These are phyloP conservation scores for Hydroisotoma schaefferi DNA, from an alignment of 2,888 invertebrate species.

Conservation along the genomic window DNA sequence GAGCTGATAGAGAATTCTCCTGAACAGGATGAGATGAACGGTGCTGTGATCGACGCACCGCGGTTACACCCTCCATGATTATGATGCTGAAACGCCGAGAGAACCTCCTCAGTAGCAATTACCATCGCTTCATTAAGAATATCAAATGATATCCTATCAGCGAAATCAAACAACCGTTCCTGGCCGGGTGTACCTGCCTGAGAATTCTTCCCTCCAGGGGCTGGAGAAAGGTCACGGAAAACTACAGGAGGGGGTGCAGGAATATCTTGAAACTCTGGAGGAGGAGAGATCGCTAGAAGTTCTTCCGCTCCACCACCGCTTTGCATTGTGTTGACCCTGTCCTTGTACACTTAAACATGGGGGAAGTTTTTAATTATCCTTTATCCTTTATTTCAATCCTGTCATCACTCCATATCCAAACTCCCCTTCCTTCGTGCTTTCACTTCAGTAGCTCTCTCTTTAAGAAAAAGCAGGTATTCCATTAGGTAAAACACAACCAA, in stretches of 20 bases:
- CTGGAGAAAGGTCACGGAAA: slow-evolving; percentile 33
- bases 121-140: slow-evolving; percentile 46
- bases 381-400: too few species aligned
- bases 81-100: slow-evolving; percentile 5
- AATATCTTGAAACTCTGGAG: slow-evolving; percentile 75
- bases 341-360: too few species aligned
- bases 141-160: slow-evolving; percentile 41
- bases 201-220: slow-evolving; percentile 6
- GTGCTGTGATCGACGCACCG: slow-evolving; percentile 16
- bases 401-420: too few species aligned
- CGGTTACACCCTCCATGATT: slow-evolving; percentile 9
- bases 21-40: slow-evolving; percentile 24
- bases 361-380: not conserved
- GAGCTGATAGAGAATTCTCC: slow-evolving; percentile 36
- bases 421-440: too few species aligned
- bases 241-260: slow-evolving; percentile 41
- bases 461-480: too few species aligned
- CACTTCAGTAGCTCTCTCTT: too few species aligned
- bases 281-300: slow-evolving; percentile 68
- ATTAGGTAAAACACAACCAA: too few species aligned
- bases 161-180: slow-evolving; percentile 28
- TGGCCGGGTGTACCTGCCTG: slow-evolving; percentile 2
- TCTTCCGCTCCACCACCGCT: slow-evolving; percentile 49
- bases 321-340: slow-evolving; percentile 18
- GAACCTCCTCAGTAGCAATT: slow-evolving; percentile 40